Evolutionary conservation across 2,113 vertebrate genomes (phyloP), one percentile per base, ranked within the genome.

Genomic region (Reinhardtius hippoglossoides): DNA sequence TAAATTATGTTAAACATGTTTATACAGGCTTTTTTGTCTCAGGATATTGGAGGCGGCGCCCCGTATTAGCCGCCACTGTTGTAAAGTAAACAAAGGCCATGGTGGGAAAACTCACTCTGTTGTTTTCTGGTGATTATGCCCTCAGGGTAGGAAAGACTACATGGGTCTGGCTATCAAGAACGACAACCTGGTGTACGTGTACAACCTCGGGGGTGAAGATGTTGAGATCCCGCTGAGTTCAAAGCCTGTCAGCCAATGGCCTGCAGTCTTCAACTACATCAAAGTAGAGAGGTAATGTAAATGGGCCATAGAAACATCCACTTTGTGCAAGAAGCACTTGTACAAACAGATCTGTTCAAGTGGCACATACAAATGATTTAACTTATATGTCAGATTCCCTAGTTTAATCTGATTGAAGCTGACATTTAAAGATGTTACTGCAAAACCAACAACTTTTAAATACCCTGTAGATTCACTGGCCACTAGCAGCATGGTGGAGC

Each of bases 91-190:
- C 6, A 23, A 65, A 67, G 37, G 26, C 1, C 24, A 9, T 18
- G 4, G 50, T 78, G 13, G n/a, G 4, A 71, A 80, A 77, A 23
- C 42, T 12, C 42, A 44, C 42, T 44, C 18, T 50, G 16, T 59
- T 37, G 57, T 65, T 72, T 42, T 44, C 23, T 64, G n/a, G 7
- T 71, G 14, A 70, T 67, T 63, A 6, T 83, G 85, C 58, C 35
- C 80, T 68, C 86, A 98, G 98, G 95, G 95, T 57, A 93, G 78
- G 84, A 96, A 96, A 89, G 96, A 97, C 80, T 99, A 98, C 87
- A 95, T 99, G 90, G 98, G 98, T 3, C 94, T 99, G 76, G 96
- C 97, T 60, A 97, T 98, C 87, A 99, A 98, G 94, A 97, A 96
- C 65, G 96, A 98, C 91, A 97, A 97, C 78, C 94, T 99, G 84